Evolutionary conservation across 1,140 invertebrate genomes (phyloP).

Genomic region (Agraylea sexmaculata): DNA sequence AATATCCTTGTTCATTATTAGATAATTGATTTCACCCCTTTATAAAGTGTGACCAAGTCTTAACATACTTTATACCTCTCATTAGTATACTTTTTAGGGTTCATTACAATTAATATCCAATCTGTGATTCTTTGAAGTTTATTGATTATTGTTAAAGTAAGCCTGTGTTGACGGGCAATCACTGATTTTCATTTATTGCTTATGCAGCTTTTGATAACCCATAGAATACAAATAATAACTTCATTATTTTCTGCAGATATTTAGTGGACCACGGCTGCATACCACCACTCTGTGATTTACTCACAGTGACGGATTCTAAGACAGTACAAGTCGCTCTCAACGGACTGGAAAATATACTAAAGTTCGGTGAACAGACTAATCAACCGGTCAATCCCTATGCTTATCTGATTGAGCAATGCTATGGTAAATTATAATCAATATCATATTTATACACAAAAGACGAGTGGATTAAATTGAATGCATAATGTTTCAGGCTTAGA

Average conservation of each 20-base stretch:
- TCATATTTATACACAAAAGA: not conserved
- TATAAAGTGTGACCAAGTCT: too few relatives aligned
- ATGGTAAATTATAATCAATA: conserved; percentile 54
- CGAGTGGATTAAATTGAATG: not conserved
- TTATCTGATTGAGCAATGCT: conserved; percentile 89
- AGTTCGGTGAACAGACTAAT: conserved; percentile 73
- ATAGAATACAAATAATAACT: too few relatives aligned
- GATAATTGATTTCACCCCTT: too few relatives aligned
- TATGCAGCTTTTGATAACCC: too few relatives aligned
- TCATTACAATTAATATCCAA: too few relatives aligned
- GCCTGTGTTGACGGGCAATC: too few relatives aligned
- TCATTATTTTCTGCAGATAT: conserved; percentile 33
- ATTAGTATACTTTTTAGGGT: too few relatives aligned
- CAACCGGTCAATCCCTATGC: conserved; percentile 80
- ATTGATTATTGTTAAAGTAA: too few relatives aligned
- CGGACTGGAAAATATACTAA: conserved; percentile 91
- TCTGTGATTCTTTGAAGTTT: too few relatives aligned
- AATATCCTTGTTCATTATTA: too few relatives aligned
- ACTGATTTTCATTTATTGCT: too few relatives aligned
- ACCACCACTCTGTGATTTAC: conserved; percentile 84
- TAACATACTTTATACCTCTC: too few relatives aligned
- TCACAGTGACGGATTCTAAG: conserved; percentile 89
- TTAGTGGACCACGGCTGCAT: conserved; percentile 68
- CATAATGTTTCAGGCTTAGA: conserved; percentile 66
- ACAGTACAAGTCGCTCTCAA: conserved; percentile 97